phyloP scores from a whole-genome alignment of 2,113 vertebrate species.

The Carettochelys insculpta region DNA sequence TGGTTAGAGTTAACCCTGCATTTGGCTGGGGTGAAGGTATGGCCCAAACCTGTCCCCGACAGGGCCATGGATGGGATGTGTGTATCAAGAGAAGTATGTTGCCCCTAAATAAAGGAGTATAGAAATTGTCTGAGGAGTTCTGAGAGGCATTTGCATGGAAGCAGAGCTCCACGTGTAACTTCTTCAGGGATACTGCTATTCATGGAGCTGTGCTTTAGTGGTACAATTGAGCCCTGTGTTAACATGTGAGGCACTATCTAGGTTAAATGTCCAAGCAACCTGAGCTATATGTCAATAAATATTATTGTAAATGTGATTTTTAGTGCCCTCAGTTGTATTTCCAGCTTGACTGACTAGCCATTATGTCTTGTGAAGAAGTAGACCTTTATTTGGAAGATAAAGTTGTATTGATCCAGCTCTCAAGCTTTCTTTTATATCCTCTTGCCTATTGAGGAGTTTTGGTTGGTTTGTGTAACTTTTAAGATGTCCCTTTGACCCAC shows the following conservation, averaged over 20 bases:
- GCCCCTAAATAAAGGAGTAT: neutral
- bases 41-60: neutral
- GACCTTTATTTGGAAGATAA: constrained; percentile 19
- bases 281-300: neutral
- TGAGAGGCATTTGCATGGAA: neutral
- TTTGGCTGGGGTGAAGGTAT: neutral
- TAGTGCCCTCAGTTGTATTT: neutral
- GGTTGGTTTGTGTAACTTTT: constrained; percentile 12
- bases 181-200: constrained; percentile 21
- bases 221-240: neutral
- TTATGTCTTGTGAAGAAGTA: constrained; percentile 4
- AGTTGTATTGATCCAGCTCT: constrained; percentile 14
- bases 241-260: constrained; percentile 9
- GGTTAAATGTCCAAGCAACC: neutral
- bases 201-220: neutral
- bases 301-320: neutral
- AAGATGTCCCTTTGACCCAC: constrained; percentile 50
- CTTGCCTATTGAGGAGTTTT: neutral
- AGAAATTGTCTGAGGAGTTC: neutral
- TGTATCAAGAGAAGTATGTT: neutral
- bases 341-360: neutral
- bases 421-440: constrained; percentile 3
- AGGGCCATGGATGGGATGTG: neutral
- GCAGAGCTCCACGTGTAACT: neutral
- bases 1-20: neutral